phyloP scores from a whole-genome alignment of 2,797 vertebrate genomes.

The Neomorphus geoffroyi region DNA sequence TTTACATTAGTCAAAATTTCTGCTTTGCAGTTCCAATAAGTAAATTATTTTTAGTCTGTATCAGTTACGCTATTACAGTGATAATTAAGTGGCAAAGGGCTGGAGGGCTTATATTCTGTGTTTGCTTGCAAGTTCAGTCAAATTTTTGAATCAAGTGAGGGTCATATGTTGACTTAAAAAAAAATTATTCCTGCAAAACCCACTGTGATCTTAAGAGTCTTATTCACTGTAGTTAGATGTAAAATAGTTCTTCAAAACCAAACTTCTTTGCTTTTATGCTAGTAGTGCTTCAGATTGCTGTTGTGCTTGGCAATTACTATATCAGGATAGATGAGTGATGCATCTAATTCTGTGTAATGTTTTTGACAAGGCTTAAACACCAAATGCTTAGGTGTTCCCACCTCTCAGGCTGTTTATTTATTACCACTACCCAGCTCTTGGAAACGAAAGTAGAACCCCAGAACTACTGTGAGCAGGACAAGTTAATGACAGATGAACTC shows the following conservation, averaged over 20 bases:
- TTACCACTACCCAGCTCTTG: not conserved
- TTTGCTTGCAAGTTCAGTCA: not conserved
- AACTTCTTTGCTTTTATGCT: not conserved
- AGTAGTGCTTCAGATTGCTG: not conserved
- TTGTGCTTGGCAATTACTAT: not conserved
- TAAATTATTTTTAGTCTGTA: not conserved
- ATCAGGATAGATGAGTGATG: slow-evolving; percentile 16
- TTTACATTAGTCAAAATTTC: not conserved
- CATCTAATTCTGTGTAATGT: slow-evolving; percentile 2
- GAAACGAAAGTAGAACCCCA: not conserved
- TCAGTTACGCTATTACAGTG: not conserved
- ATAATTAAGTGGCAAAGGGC: not conserved
- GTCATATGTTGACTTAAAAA: not conserved
- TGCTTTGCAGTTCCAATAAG: not conserved
- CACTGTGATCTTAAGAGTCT: not conserved
- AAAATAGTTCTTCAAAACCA: not conserved
- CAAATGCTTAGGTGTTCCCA: slow-evolving; percentile 41
- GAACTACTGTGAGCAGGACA: not conserved
- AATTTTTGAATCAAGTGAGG: not conserved
- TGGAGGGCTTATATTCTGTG: not conserved
- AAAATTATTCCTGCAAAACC: not conserved
- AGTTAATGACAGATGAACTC: not conserved
- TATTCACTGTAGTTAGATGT: not conserved
- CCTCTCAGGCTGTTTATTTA: slow-evolving; percentile 39
- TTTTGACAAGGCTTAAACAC: slow-evolving; percentile 40